Evolutionary conservation across 2,113 vertebrate genomes (phyloP).

Genomic region (Campylorhamphus procurvoides): DNA sequence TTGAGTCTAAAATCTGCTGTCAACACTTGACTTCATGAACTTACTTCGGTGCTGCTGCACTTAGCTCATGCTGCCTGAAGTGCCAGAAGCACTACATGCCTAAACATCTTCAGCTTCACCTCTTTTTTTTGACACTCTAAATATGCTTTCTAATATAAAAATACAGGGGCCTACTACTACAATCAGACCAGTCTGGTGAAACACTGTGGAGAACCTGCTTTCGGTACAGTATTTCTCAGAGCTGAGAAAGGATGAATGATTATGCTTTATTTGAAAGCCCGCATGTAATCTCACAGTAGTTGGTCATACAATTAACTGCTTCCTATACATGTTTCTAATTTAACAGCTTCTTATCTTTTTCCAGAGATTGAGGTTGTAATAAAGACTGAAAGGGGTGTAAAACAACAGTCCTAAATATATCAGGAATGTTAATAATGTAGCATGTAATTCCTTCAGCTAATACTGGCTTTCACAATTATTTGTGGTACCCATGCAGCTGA

Average conservation of each 20-base stretch:
- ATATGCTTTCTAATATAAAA: not conserved
- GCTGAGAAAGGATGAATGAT: not conserved
- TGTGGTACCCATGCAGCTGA: not conserved
- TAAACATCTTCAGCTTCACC: not conserved
- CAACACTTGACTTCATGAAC: not conserved
- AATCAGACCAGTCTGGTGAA: not conserved
- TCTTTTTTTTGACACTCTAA: not conserved
- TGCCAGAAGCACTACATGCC: not conserved
- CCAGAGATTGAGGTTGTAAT: not conserved
- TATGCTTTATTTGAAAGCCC: not conserved
- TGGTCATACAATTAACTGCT: not conserved
- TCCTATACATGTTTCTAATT: not conserved
- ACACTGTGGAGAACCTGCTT: not conserved
- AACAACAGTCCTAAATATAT: not conserved
- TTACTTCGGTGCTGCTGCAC: not conserved
- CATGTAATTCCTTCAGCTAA: not conserved
- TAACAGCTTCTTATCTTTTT: not conserved
- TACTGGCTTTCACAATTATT: conserved; percentile 5
- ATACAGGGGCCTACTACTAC: not conserved
- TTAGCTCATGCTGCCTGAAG: not conserved
- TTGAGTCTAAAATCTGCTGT: not conserved
- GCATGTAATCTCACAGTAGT: not conserved
- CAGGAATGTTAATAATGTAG: not conserved
- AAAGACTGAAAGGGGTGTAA: not conserved
- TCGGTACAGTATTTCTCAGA: not conserved